Percentiles rank a stretch among this genome's conserved stretches.
These are phyloP conservation scores for Asteroscopus sphinx DNA, from an alignment of 2,888 invertebrate genomes.

Conservation along the genomic window DNA sequence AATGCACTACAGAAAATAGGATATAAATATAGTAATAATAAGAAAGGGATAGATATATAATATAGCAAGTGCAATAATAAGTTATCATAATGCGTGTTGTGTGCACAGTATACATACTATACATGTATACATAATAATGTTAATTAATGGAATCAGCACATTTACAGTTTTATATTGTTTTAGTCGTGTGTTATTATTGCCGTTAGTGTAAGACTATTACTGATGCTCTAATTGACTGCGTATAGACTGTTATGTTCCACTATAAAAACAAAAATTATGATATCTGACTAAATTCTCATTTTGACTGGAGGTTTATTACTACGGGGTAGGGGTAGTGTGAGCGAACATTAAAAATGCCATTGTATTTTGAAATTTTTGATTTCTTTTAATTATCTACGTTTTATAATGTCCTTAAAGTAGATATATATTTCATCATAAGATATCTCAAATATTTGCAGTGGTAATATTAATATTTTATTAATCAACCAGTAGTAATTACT, in stretches of 20 bases:
- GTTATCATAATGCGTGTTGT: slow-evolving; percentile 36
- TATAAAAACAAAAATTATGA: slow-evolving; percentile 89
- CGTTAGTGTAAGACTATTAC: slow-evolving; percentile 82
- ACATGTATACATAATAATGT: slow-evolving; percentile 33
- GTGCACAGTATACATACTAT: slow-evolving; percentile 28
- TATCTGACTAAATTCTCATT: slow-evolving; percentile 60
- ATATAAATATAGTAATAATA: slow-evolving; percentile 11
- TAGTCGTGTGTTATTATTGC: slow-evolving; percentile 51
- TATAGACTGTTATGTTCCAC: slow-evolving; percentile 54
- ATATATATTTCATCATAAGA: slow-evolving; percentile 90
- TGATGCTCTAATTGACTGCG: slow-evolving; percentile 26
- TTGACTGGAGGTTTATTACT: slow-evolving; percentile 54
- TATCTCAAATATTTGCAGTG: slow-evolving; percentile 90
- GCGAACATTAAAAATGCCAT: slow-evolving; percentile 88
- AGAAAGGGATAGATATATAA: slow-evolving; percentile 19
- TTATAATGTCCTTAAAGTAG: slow-evolving; percentile 91
- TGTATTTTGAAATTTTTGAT: slow-evolving; percentile 89
- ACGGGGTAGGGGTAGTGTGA: slow-evolving; percentile 66
- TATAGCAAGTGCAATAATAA: slow-evolving; percentile 43
- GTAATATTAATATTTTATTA: slow-evolving; percentile 90
- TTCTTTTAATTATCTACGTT: slow-evolving; percentile 91
- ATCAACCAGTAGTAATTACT: slow-evolving; percentile 89
- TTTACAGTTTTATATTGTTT: slow-evolving; percentile 39
- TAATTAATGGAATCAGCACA: slow-evolving; percentile 68
- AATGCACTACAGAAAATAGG: slow-evolving; percentile 2